These are phyloP conservation scores for Gadus chalcogrammus DNA, from an alignment of 2,113 vertebrate species.

Conservation along the genomic window DNA sequence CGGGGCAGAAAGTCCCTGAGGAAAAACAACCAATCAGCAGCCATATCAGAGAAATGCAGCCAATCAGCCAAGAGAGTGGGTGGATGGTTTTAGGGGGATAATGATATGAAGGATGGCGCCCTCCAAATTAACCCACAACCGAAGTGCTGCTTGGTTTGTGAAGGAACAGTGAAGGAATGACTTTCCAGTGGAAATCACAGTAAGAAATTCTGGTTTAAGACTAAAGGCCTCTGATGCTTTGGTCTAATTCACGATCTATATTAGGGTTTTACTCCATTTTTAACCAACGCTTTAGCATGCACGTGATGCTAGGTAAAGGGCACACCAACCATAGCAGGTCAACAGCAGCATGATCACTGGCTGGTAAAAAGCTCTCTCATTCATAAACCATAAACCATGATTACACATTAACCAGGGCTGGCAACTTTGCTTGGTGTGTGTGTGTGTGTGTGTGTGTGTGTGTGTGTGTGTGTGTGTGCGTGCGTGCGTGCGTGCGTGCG, in stretches of 20 bases:
- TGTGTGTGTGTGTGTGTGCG: background rate
- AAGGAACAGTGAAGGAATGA: slow-evolving; percentile 15
- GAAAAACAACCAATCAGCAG: slow-evolving; percentile 30
- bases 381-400: background rate
- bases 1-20: slow-evolving; percentile 78
- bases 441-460: background rate
- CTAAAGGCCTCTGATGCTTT: too few relatives aligned
- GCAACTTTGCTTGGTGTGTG: too few relatives aligned
- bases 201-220: too few relatives aligned
- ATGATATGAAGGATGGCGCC: background rate
- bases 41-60: slow-evolving; percentile 13
- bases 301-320: too few relatives aligned
- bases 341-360: slow-evolving; percentile 5
- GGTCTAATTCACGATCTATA: too few relatives aligned
- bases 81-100: background rate
- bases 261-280: too few relatives aligned
- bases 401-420: too few relatives aligned
- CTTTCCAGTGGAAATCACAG: background rate
- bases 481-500: background rate
- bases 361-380: background rate
- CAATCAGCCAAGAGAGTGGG: background rate
- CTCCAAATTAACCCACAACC: background rate
- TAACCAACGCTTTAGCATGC: too few relatives aligned
- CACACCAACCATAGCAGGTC: slow-evolving; percentile 16
- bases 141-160: background rate